Evolutionary conservation across 2,113 vertebrate species (phyloP).

Genomic region (Fukomys damarensis): DNA sequence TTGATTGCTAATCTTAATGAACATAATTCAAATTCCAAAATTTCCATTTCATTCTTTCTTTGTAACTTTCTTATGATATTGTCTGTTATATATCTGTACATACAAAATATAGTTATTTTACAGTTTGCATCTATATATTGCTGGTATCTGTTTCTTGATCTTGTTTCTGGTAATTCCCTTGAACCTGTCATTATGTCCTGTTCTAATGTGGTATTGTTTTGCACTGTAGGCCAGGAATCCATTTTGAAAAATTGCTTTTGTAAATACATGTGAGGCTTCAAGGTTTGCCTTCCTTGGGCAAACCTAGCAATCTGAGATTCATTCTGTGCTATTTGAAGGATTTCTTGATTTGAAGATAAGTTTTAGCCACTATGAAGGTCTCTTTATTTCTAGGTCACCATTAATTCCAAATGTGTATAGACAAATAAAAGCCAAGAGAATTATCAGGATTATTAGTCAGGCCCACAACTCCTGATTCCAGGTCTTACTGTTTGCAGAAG

Average conservation of each 20-base stretch:
- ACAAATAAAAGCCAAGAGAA: constrained; percentile 1
- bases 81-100: not conserved
- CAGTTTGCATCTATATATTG: not conserved
- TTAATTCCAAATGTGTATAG: not conserved
- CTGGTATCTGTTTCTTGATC: not conserved
- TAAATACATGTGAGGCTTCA: not conserved
- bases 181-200: not conserved
- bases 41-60: not conserved
- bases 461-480: not conserved
- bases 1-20: not conserved
- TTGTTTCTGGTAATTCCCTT: constrained; percentile 30
- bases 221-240: not conserved
- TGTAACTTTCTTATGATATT: not conserved
- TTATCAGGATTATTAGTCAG: not conserved
- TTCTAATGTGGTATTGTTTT: not conserved
- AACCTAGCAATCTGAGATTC: not conserved
- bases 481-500: not conserved
- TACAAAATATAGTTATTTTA: not conserved
- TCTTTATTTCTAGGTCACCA: not conserved
- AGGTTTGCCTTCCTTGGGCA: not conserved
- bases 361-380: not conserved
- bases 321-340: not conserved
- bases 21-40: not conserved
- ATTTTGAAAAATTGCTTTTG: not conserved
- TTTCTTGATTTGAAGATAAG: not conserved